Evolutionary conservation across 1,140 invertebrate species (phyloP).

Genomic region (Drosophila pandora): DNA sequence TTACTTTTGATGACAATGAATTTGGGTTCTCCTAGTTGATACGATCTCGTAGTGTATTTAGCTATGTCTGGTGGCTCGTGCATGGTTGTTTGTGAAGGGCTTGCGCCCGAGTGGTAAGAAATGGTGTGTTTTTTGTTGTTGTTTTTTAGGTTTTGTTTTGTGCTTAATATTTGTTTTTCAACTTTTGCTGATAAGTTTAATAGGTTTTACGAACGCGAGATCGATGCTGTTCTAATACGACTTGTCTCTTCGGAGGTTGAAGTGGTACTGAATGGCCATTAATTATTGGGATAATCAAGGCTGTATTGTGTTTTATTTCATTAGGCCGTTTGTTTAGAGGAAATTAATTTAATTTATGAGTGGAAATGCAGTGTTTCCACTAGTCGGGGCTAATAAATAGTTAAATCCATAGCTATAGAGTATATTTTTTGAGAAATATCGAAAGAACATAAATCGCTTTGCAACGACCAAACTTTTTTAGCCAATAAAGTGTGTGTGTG

Average conservation of each 20-base stretch:
- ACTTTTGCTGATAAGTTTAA: too few relatives aligned
- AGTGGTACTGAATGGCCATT: too few relatives aligned
- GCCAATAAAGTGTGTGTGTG: neutral
- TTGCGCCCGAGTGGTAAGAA: slow-evolving; percentile 3
- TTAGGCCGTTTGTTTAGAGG: neutral
- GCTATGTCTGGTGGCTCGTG: slow-evolving; percentile 8
- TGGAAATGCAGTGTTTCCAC: neutral
- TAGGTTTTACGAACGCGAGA: too few relatives aligned
- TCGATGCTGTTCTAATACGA: too few relatives aligned
- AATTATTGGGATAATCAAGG: neutral
- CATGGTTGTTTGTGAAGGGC: slow-evolving; percentile 7
- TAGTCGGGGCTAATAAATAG: neutral
- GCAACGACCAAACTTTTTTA: slow-evolving; percentile 6
- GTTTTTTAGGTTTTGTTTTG: neutral
- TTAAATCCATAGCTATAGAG: too few relatives aligned
- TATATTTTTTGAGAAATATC: neutral
- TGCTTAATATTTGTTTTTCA: too few relatives aligned
- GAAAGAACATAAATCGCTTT: slow-evolving; percentile 1
- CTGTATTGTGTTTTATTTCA: neutral
- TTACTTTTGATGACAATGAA: neutral
- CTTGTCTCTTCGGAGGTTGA: too few relatives aligned
- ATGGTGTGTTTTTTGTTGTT: neutral
- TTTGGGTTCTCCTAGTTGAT: slow-evolving; percentile 3
- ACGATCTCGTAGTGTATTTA: slow-evolving; percentile 1
- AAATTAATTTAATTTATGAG: slow-evolving; percentile 13